A percentile compares a stretch with the other conserved stretches of the same genome.
These are phyloP conservation scores for Neoitamus cyanurus DNA, from an alignment of 2,888 invertebrate species.

Conservation along the genomic window DNA sequence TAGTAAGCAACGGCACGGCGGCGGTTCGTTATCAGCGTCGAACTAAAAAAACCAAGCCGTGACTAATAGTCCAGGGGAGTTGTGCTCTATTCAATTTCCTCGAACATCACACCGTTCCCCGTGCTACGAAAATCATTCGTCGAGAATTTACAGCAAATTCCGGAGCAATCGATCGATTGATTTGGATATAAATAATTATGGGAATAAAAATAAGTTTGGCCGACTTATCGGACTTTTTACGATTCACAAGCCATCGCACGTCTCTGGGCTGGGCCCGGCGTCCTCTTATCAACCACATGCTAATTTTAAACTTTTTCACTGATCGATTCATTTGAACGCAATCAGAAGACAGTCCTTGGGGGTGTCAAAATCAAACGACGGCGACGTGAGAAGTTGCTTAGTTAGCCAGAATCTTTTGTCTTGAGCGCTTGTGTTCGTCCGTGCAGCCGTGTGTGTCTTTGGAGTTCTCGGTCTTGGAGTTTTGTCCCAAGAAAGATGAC, in stretches of 20 bases:
- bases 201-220: constrained; percentile 26
- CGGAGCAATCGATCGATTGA: background rate
- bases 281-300: constrained; percentile 34
- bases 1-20: background rate
- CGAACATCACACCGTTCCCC: background rate
- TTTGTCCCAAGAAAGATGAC: constrained; percentile 5
- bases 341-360: constrained; percentile 41
- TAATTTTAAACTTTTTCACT: constrained; percentile 40
- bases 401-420: constrained; percentile 51
- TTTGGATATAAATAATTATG: constrained; percentile 28
- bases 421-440: constrained; percentile 46
- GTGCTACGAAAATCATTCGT: background rate
- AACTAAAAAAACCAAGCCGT: background rate
- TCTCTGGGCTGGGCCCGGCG: constrained; percentile 10
- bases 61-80: background rate
- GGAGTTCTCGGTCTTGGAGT: constrained; percentile 10
- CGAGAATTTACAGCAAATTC: background rate
- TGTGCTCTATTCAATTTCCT: background rate
- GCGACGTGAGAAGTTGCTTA: constrained; percentile 19
- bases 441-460: constrained; percentile 23
- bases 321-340: constrained; percentile 32
- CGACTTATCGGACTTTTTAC: constrained; percentile 5
- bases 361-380: constrained; percentile 37
- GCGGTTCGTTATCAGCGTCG: background rate
- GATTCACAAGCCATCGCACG: background rate